Evolutionary conservation across 2,888 invertebrate genomes (phyloP).

Genomic region (Drosophila flavopinicola): DNA sequence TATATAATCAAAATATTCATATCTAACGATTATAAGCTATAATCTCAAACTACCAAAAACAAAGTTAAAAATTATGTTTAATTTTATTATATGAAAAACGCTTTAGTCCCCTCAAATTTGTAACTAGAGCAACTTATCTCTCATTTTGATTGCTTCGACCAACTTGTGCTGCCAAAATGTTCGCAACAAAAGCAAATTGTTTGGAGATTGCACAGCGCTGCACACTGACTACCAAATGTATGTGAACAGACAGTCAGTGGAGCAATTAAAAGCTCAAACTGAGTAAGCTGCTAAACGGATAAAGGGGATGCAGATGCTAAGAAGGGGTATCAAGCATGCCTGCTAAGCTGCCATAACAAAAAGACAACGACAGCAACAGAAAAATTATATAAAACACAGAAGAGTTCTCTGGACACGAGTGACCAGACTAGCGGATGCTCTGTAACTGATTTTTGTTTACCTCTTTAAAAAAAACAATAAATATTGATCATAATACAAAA

Average conservation of each 20-base stretch:
- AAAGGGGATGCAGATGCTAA: not conserved
- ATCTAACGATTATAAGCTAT: too few species aligned
- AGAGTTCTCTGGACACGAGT: not conserved
- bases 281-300: conserved; percentile 44
- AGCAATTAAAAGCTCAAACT: conserved; percentile 56
- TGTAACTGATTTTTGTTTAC: too few species aligned
- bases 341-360: conserved; percentile 19
- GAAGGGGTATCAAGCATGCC: not conserved
- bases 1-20: too few species aligned
- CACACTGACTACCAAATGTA: conserved; percentile 43
- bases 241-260: conserved; percentile 40
- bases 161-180: not conserved
- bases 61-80: not conserved
- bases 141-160: not conserved
- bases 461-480: too few species aligned
- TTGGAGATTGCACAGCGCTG: not conserved
- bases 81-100: not conserved
- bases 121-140: not conserved
- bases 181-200: not conserved
- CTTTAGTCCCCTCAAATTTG: not conserved
- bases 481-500: too few species aligned
- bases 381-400: not conserved
- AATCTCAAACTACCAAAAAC: not conserved
- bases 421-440: not conserved
- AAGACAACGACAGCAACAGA: not conserved